A percentile compares a stretch with the other conserved stretches of the same genome.
Conservation (phyloP, 1,140 invertebrate genomes). For the Tribolium madens region DNA sequence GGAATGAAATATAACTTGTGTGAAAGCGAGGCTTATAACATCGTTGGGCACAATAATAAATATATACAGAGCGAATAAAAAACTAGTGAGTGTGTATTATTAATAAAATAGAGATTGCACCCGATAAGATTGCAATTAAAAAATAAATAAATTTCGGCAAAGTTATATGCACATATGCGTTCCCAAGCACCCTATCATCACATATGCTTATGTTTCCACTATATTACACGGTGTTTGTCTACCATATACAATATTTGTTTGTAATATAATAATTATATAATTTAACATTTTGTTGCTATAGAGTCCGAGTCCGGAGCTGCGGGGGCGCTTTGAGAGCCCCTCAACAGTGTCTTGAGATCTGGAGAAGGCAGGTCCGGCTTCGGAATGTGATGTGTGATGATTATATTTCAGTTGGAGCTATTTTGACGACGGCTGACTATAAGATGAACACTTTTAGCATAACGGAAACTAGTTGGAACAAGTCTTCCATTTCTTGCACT, state of each 20-base stretch:
- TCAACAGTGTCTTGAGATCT: slow-evolving; percentile 20
- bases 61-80: slow-evolving; percentile 50
- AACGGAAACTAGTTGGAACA: slow-evolving; percentile 54
- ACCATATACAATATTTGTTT: slow-evolving; percentile 63
- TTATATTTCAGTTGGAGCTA: slow-evolving; percentile 55
- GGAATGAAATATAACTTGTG: slow-evolving; percentile 25
- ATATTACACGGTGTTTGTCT: slow-evolving; percentile 60
- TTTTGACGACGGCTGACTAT: slow-evolving; percentile 58
- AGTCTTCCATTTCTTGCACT: slow-evolving; percentile 57
- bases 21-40: slow-evolving; percentile 28
- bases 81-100: slow-evolving; percentile 15
- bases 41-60: slow-evolving; percentile 25
- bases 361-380: slow-evolving; percentile 1
- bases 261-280: slow-evolving; percentile 61
- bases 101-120: slow-evolving; percentile 38
- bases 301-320: slow-evolving; percentile 10
- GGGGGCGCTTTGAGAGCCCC: not conserved
- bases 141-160: slow-evolving; percentile 30
- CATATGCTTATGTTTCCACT: slow-evolving; percentile 63
- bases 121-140: slow-evolving; percentile 1
- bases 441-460: slow-evolving; percentile 63
- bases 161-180: slow-evolving; percentile 46
- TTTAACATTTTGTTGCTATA: slow-evolving; percentile 50
- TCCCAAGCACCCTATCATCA: slow-evolving; percentile 63
- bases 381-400: slow-evolving; percentile 51